These are phyloP conservation scores for Uropetala carovei DNA, from an alignment of 2,888 invertebrate genomes.

Conservation along the genomic window DNA sequence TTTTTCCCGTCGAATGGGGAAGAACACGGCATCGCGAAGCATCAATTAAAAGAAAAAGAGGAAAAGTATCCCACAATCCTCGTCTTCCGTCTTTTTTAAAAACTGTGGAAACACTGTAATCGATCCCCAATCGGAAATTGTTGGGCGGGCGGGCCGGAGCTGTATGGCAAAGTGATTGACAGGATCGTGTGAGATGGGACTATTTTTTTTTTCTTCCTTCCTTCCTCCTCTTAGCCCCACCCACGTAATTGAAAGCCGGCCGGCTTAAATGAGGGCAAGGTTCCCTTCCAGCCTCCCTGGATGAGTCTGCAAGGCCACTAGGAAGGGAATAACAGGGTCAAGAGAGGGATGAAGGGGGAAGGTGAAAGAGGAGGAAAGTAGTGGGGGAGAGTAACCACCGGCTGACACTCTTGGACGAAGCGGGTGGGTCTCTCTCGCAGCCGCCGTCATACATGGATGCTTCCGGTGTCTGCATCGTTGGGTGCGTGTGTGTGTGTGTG, in stretches of 20 bases:
- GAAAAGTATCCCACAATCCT: not conserved
- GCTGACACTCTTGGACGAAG: not conserved
- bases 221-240: not conserved
- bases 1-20: not conserved
- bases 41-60: constrained; percentile 18
- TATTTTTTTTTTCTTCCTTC: too few species aligned
- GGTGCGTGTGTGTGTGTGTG: not conserved
- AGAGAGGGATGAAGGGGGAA: not conserved
- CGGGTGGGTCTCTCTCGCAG: constrained; percentile 28
- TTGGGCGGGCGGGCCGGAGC: not conserved
- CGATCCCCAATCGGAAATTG: constrained; percentile 28
- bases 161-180: constrained; percentile 7
- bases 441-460: constrained; percentile 31
- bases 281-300: constrained; percentile 16
- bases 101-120: constrained; percentile 32
- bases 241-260: constrained; percentile 18
- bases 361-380: not conserved
- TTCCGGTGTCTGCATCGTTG: constrained; percentile 25
- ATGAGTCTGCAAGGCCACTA: constrained; percentile 18
- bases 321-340: constrained; percentile 32
- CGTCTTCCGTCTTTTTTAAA: not conserved
- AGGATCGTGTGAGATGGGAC: not conserved
- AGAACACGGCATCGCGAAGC: not conserved
- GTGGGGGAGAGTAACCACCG: not conserved
- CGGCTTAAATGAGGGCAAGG: constrained; percentile 32